These are phyloP conservation scores for Drosophila novamexicana DNA, from an alignment of 1,140 invertebrate species.

Conservation along the genomic window DNA sequence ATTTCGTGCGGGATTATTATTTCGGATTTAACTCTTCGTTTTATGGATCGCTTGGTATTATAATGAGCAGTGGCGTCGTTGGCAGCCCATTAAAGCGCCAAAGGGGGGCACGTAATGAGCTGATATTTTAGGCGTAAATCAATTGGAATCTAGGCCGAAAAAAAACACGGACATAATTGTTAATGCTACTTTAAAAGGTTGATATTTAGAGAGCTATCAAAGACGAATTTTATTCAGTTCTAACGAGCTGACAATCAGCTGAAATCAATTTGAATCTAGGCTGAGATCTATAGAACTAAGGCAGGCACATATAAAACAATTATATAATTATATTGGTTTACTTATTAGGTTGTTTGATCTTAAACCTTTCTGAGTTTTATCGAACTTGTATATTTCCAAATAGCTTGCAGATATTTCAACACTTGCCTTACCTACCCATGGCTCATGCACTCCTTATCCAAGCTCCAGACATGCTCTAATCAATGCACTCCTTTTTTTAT, in stretches of 20 bases:
- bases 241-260: not conserved
- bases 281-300: not conserved
- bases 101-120: constrained; percentile 4
- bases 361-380: too few relatives aligned
- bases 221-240: too few relatives aligned
- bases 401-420: too few relatives aligned
- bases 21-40: constrained; percentile 84
- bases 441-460: not conserved
- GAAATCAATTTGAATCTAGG: not conserved
- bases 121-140: constrained; percentile 1
- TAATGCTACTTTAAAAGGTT: not conserved
- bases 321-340: too few relatives aligned
- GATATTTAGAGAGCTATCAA: not conserved
- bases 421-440: too few relatives aligned
- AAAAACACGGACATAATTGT: not conserved
- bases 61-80: constrained; percentile 77
- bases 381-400: too few relatives aligned
- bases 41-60: constrained; percentile 84
- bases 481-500: constrained; percentile 15
- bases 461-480: not conserved
- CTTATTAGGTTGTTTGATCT: too few relatives aligned
- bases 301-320: too few relatives aligned
- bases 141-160: not conserved
- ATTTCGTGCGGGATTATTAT: constrained; percentile 85
- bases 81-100: constrained; percentile 32